phyloP scores from a whole-genome alignment of 1,140 invertebrate genomes.

The Listronotus bonariensis region DNA sequence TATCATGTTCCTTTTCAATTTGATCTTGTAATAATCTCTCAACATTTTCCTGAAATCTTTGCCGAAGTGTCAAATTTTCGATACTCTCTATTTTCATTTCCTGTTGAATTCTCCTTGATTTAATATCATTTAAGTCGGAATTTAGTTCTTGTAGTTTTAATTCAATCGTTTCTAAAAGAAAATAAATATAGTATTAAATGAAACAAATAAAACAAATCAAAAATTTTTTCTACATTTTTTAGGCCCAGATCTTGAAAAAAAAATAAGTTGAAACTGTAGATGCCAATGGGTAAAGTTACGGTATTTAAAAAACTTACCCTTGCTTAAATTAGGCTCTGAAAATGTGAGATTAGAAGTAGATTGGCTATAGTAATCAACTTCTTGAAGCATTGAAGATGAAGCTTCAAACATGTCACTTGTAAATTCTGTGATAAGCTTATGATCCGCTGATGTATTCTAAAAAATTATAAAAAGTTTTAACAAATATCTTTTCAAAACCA shows the following conservation, averaged over 20 bases:
- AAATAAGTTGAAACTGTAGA: too few species aligned
- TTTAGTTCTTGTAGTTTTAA: constrained; percentile 64
- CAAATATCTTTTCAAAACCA: too few species aligned
- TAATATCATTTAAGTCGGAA: constrained; percentile 72
- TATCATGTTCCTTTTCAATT: constrained; percentile 78
- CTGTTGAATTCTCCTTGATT: constrained; percentile 72
- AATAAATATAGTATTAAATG: too few species aligned
- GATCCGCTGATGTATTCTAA: constrained; percentile 46
- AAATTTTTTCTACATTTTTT: too few species aligned
- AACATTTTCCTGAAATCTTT: constrained; percentile 80
- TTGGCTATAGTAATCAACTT: constrained; percentile 52
- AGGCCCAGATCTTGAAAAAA: too few species aligned
- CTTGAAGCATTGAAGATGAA: constrained; percentile 46
- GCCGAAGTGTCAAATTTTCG: constrained; percentile 81
- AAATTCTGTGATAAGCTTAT: constrained; percentile 53
- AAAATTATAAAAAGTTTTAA: too few species aligned
- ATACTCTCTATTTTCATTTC: constrained; percentile 83
- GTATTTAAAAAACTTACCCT: constrained; percentile 46
- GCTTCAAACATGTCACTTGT: constrained; percentile 54
- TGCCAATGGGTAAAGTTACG: too few species aligned
- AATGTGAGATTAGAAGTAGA: constrained; percentile 46
- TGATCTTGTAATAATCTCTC: constrained; percentile 79
- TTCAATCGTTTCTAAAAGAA: constrained; percentile 58
- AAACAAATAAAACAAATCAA: too few species aligned
- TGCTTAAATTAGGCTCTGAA: constrained; percentile 46